phyloP scores from a whole-genome alignment of 2,797 vertebrate species.

The Enteromius unitaeniatus region DNA sequence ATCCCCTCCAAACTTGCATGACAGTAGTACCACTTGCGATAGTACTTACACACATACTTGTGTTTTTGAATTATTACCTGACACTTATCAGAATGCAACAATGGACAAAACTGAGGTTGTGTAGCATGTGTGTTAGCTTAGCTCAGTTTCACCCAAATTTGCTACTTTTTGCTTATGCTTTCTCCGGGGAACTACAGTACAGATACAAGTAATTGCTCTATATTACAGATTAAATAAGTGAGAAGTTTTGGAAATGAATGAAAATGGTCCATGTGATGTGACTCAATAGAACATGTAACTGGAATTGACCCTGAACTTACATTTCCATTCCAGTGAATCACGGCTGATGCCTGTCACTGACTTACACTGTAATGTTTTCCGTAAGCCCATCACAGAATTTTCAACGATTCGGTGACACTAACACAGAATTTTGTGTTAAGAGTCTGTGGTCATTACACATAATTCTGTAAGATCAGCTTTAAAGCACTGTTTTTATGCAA shows the following conservation, averaged over 20 bases:
- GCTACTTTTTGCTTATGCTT: background rate
- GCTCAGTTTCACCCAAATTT: background rate
- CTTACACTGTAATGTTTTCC: no score
- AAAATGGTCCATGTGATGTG: background rate
- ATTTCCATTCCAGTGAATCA: background rate
- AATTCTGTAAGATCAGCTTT: no score
- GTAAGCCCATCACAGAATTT: no score
- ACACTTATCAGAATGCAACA: background rate
- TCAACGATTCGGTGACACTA: no score
- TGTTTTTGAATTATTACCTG: background rate
- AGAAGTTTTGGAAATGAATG: background rate
- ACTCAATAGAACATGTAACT: background rate
- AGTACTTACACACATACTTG: background rate
- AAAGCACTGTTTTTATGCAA: conserved; percentile 38
- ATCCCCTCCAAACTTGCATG: background rate
- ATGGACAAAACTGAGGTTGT: background rate
- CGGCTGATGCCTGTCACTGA: no score
- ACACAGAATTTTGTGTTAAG: no score
- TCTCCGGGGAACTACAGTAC: background rate
- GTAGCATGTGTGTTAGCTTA: background rate
- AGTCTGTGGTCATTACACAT: no score
- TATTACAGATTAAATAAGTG: background rate
- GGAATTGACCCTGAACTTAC: background rate
- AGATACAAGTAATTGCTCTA: background rate
- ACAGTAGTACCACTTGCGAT: background rate